These are phyloP conservation scores for Silurus glanis DNA, from an alignment of 2,113 vertebrate species.

Conservation along the genomic window DNA sequence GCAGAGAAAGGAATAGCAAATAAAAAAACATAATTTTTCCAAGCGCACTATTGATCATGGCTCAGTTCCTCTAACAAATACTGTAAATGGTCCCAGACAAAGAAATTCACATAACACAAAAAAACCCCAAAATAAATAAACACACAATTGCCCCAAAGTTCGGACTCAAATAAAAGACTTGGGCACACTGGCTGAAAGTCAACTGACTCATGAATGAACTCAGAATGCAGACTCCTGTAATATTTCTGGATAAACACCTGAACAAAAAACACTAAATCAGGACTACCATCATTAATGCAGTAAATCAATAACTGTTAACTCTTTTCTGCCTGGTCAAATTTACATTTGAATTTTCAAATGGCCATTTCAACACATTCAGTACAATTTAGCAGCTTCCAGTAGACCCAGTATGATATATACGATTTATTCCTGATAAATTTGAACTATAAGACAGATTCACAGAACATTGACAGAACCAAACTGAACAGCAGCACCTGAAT, in stretches of 20 bases:
- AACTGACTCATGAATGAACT: conserved; percentile 16
- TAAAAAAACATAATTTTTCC: conserved; percentile 29
- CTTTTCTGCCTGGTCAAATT: not conserved
- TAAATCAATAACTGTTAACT: not conserved
- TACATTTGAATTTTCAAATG: not conserved
- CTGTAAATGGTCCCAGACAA: conserved; percentile 22
- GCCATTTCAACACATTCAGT: not conserved
- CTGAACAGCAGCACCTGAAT: not conserved
- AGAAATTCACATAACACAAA: conserved; percentile 10
- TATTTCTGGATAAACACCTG: not conserved
- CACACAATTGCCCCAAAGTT: not conserved
- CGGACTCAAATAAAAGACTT: conserved; percentile 9
- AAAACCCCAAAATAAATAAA: not conserved
- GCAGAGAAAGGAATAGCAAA: conserved; percentile 29
- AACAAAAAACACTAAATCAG: not conserved
- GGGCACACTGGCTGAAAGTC: not conserved
- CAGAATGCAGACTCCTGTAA: not conserved
- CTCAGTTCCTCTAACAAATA: conserved; percentile 27
- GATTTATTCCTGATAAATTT: not conserved
- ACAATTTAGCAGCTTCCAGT: not conserved
- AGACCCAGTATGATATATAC: not conserved
- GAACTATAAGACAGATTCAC: too few species aligned
- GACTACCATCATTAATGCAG: not conserved
- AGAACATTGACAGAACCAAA: not conserved
- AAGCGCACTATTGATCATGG: conserved; percentile 23